Evolutionary conservation across 2,888 invertebrate species (phyloP).

Genomic region (Machimus rusticus): DNA sequence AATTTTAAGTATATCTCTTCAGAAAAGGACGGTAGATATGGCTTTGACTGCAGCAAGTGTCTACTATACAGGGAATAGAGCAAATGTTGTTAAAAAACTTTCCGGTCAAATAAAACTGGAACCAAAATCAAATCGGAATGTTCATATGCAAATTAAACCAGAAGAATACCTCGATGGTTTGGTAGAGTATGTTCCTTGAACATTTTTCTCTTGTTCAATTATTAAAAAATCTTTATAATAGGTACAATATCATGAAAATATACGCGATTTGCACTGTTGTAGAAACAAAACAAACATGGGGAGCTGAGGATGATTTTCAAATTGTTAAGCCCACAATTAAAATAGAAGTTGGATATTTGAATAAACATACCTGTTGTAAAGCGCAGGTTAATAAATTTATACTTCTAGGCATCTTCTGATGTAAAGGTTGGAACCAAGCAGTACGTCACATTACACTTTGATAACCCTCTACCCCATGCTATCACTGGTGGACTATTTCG

Average conservation of each 20-base stretch:
- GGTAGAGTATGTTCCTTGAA: conserved; percentile 69
- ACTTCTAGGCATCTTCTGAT: conserved; percentile 59
- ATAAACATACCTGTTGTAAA: conserved; percentile 42
- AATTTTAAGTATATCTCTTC: background rate
- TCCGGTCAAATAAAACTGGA: conserved; percentile 71
- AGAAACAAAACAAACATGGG: conserved; percentile 84
- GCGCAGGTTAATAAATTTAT: background rate
- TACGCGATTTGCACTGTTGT: conserved; percentile 79
- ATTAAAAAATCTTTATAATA: background rate
- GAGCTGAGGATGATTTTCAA: conserved; percentile 83
- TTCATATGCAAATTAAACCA: conserved; percentile 67
- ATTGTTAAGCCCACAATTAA: conserved; percentile 75
- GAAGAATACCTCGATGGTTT: conserved; percentile 80
- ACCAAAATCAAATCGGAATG: conserved; percentile 69
- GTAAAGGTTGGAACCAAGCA: conserved; percentile 67
- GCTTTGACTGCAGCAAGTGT: conserved; percentile 74
- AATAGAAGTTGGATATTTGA: conserved; percentile 67
- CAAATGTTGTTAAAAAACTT: conserved; percentile 73
- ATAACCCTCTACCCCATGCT: conserved; percentile 72
- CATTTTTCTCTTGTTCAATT: background rate
- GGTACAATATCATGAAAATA: conserved; percentile 75
- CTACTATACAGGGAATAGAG: conserved; percentile 80
- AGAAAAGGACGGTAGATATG: conserved; percentile 70
- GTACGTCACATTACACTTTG: conserved; percentile 69
- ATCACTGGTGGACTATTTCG: conserved; percentile 75